These are phyloP conservation scores for Ambastaia sidthimunki DNA, from an alignment of 2,797 vertebrate genomes.

Conservation along the genomic window DNA sequence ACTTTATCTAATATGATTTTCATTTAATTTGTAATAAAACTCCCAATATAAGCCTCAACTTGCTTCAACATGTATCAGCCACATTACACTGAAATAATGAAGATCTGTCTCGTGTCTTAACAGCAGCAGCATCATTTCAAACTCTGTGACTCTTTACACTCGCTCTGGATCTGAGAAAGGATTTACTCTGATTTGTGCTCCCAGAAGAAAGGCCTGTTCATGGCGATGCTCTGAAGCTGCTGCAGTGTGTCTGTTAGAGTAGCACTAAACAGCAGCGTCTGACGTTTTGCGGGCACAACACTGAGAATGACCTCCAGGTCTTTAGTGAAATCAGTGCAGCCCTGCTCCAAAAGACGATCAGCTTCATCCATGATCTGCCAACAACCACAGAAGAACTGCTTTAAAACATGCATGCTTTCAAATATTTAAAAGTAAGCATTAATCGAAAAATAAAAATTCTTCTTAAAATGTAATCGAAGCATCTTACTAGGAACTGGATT, in stretches of 20 bases:
- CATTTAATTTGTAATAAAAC: no score
- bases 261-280: constrained; percentile 94
- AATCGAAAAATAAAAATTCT: no score
- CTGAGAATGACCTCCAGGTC: constrained; percentile 91
- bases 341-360: constrained; percentile 91
- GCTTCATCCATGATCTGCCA: constrained; percentile 92
- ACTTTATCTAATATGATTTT: no score
- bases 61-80: neutral
- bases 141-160: neutral
- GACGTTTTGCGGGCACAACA: constrained; percentile 78
- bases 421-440: neutral
- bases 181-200: constrained; percentile 88
- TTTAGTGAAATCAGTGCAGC: constrained; percentile 89
- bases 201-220: constrained; percentile 94
- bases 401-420: neutral
- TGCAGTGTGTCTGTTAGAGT: constrained; percentile 89
- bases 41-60: no score
- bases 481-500: constrained; percentile 86
- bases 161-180: neutral
- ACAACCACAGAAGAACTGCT: constrained; percentile 1
- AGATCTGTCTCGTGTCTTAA: neutral
- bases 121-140: neutral
- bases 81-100: neutral
- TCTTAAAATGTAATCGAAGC: neutral
- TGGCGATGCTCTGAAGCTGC: constrained; percentile 85